phyloP scores from a whole-genome alignment of 2,113 vertebrate species.

The Mus musculus region DNA sequence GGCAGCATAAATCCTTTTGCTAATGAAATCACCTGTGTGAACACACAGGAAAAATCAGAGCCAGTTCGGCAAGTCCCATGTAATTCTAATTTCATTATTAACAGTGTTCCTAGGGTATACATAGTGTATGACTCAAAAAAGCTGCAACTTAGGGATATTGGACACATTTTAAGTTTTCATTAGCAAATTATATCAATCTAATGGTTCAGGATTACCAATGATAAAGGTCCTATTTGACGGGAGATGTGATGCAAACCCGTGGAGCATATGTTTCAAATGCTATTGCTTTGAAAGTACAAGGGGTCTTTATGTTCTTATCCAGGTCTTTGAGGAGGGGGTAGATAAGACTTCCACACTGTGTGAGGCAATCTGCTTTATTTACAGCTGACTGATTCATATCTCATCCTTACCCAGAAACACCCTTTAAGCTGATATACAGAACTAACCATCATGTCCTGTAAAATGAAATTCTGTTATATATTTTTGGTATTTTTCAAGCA shows the following conservation, averaged over 20 bases:
- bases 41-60: constrained; percentile 43
- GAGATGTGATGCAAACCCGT: not conserved
- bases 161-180: not conserved
- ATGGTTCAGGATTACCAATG: not conserved
- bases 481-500: not conserved
- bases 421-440: not conserved
- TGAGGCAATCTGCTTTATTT: not conserved
- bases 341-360: not conserved
- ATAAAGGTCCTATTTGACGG: fast-evolving
- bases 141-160: not conserved
- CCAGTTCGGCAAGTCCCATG: not conserved
- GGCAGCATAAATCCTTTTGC: constrained; percentile 34
- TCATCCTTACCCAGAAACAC: not conserved
- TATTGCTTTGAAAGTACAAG: not conserved
- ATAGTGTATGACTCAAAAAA: not conserved
- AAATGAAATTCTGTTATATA: not conserved
- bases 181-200: not conserved
- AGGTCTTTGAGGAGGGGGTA: no score
- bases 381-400: not conserved
- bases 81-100: not conserved
- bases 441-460: not conserved
- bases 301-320: not conserved
- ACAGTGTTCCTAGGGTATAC: not conserved
- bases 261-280: not conserved
- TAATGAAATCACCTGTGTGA: constrained; percentile 62